Evolutionary conservation across 2,113 vertebrate species (phyloP).

Genomic region (Oxyruncus cristatus): DNA sequence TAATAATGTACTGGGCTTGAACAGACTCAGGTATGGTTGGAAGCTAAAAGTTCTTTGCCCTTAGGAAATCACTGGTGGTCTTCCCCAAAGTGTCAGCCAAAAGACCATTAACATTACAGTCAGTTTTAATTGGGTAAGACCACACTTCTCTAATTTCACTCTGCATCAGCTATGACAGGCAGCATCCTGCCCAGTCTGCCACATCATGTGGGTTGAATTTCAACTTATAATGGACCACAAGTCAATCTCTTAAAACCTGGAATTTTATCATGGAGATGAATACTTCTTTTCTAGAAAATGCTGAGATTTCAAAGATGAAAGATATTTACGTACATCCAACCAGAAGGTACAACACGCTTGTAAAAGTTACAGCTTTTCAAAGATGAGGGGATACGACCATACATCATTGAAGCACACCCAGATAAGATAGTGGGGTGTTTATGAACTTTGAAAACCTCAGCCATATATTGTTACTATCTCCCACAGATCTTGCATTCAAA

Average conservation of each 20-base stretch:
- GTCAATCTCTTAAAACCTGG: neutral
- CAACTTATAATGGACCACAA: neutral
- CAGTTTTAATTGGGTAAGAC: conserved; percentile 4
- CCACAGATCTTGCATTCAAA: neutral
- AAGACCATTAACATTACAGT: neutral
- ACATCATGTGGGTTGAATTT: neutral
- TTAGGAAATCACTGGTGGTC: conserved; percentile 6
- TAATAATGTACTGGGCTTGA: neutral
- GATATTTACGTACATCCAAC: neutral
- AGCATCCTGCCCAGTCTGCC: neutral
- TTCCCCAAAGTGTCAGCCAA: neutral
- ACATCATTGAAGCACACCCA: neutral
- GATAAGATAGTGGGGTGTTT: neutral
- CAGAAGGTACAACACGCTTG: neutral
- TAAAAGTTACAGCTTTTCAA: neutral
- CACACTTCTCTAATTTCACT: neutral
- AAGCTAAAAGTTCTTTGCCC: neutral
- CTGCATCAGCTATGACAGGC: neutral
- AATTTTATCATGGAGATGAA: neutral
- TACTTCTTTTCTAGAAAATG: neutral
- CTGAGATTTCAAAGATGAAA: neutral
- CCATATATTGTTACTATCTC: neutral
- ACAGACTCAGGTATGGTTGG: neutral
- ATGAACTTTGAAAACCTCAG: neutral
- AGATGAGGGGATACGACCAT: neutral